phyloP scores from a whole-genome alignment of 2,888 invertebrate species.

The Hyles lineata region DNA sequence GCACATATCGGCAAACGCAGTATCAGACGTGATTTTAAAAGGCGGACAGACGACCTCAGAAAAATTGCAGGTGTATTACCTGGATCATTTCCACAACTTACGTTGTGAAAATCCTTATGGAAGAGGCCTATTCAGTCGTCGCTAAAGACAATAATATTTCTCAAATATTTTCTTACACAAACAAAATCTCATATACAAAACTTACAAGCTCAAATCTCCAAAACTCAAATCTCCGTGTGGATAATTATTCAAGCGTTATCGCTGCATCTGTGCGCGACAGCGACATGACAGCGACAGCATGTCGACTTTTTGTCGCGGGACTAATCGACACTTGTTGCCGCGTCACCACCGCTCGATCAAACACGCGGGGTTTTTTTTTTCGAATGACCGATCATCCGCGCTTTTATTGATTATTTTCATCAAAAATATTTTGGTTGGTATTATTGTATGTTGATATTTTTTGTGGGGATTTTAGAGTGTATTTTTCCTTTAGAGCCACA shows the following conservation, averaged over 20 bases:
- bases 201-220: neutral
- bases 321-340: constrained; percentile 73
- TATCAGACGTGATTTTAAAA: too few species aligned
- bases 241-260: constrained; percentile 76
- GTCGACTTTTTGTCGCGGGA: constrained; percentile 67
- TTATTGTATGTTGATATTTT: neutral
- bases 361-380: constrained; percentile 51
- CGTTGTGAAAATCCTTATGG: too few species aligned
- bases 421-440: neutral
- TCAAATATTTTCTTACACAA: neutral
- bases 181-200: neutral
- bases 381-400: constrained; percentile 19
- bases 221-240: neutral
- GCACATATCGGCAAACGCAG: too few species aligned
- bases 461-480: neutral
- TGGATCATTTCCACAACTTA: too few species aligned
- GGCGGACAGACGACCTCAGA: too few species aligned
- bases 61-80: too few species aligned
- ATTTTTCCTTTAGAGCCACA: neutral
- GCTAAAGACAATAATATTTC: too few species aligned
- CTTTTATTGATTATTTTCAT: constrained; percentile 18
- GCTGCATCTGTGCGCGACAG: constrained; percentile 38
- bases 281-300: constrained; percentile 74
- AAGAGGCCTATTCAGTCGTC: too few species aligned
- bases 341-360: constrained; percentile 58